These are phyloP conservation scores for Teleopsis dalmanni DNA, from an alignment of 1,140 invertebrate species.

Conservation along the genomic window DNA sequence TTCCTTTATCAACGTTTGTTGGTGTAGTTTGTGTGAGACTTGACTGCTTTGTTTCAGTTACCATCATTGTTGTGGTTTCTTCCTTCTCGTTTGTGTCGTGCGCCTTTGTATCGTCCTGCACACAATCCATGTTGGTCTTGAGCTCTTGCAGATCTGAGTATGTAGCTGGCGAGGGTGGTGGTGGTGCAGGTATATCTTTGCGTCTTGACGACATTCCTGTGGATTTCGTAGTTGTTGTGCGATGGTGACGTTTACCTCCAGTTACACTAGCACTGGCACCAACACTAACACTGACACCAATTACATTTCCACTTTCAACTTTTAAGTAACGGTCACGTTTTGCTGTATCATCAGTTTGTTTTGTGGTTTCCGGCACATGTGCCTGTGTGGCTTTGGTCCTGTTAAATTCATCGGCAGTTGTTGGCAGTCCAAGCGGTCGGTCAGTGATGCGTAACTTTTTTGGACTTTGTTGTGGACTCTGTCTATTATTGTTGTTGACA, in stretches of 20 bases:
- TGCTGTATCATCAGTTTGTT: not conserved
- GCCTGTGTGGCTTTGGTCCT: not conserved
- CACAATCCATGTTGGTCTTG: constrained; percentile 33
- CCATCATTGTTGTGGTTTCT: not conserved
- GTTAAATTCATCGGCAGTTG: not conserved
- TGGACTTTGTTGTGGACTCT: constrained; percentile 8
- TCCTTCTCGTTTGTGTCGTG: not conserved
- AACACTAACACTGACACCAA: not conserved
- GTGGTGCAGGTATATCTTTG: constrained; percentile 35
- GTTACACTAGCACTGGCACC: no score
- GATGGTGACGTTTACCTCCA: constrained; percentile 12
- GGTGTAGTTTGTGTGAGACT: no score
- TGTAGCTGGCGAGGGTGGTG: constrained; percentile 36
- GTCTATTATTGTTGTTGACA: not conserved
- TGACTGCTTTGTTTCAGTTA: not conserved
- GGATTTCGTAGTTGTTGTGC: constrained; percentile 14
- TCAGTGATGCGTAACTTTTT: constrained; percentile 6
- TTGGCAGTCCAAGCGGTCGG: not conserved
- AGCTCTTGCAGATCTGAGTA: constrained; percentile 37
- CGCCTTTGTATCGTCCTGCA: constrained; percentile 19
- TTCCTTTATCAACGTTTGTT: no score
- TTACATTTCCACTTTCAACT: not conserved
- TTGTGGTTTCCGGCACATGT: not conserved
- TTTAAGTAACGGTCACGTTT: constrained; percentile 7
- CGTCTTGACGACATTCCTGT: not conserved